phyloP scores from a whole-genome alignment of 2,797 vertebrate species.

The Atherinosoma microstoma region DNA sequence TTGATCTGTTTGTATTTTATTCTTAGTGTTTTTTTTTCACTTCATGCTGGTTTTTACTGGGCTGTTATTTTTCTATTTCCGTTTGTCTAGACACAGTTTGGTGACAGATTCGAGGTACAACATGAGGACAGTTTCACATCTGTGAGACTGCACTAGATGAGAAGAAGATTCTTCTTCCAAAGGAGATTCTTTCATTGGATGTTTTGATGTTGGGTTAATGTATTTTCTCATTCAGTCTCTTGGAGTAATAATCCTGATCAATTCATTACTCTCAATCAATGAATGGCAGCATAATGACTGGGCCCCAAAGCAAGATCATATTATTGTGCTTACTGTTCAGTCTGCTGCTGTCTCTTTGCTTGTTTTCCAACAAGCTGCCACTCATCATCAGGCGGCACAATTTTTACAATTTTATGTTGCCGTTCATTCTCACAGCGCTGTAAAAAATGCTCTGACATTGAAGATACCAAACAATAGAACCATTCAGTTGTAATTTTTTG shows the following conservation, averaged over 20 bases:
- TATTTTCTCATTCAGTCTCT: too few species aligned
- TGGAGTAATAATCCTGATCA: too few species aligned
- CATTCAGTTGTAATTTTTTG: background rate
- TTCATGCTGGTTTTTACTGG: background rate
- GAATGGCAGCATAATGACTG: background rate
- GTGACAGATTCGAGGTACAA: background rate
- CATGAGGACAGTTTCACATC: background rate
- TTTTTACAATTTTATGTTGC: too few species aligned
- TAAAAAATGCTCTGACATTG: background rate
- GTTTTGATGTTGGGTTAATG: too few species aligned
- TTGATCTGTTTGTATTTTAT: conserved; percentile 1
- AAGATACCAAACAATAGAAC: background rate
- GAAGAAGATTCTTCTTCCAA: background rate
- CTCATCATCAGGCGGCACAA: too few species aligned
- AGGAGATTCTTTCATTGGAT: background rate
- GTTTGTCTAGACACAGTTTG: background rate
- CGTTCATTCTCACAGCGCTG: too few species aligned
- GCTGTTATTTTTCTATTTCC: background rate
- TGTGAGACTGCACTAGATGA: background rate
- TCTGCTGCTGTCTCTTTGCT: too few species aligned
- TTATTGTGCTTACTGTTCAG: background rate
- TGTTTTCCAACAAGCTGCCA: too few species aligned
- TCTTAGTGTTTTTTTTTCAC: background rate
- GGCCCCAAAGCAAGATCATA: background rate
- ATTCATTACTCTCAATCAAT: background rate